These are phyloP conservation scores for Biston stratarius DNA, from an alignment of 2,888 invertebrate genomes.

Conservation along the genomic window DNA sequence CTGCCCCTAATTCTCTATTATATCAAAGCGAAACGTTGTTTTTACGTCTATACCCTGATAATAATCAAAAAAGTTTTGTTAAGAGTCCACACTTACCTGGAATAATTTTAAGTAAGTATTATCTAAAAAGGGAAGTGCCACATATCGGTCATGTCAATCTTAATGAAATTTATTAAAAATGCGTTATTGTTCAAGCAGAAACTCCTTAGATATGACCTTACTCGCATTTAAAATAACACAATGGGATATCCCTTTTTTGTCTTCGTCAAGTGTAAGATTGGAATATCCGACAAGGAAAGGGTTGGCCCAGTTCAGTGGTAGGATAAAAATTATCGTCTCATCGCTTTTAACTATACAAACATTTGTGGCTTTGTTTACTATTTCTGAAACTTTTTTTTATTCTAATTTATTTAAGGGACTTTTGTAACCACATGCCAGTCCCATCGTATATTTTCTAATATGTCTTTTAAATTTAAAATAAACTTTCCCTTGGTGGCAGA, in stretches of 20 bases:
- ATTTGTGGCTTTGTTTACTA: constrained; percentile 61
- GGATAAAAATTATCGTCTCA: constrained; percentile 73
- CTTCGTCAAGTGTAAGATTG: constrained; percentile 71
- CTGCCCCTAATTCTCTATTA: no score
- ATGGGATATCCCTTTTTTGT: constrained; percentile 78
- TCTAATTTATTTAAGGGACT: constrained; percentile 59
- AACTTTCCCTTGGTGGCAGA: no score
- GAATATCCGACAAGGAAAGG: constrained; percentile 77
- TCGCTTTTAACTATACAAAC: constrained; percentile 69
- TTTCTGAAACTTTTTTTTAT: constrained; percentile 49
- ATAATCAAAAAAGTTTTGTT: no score
- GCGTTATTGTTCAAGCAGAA: constrained; percentile 81
- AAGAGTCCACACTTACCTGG: constrained; percentile 14
- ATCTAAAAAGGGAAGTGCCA: constrained; percentile 56
- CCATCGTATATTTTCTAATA: no score
- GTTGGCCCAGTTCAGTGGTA: constrained; percentile 68
- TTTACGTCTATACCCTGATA: no score
- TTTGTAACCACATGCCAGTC: constrained; percentile 26
- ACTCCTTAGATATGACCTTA: constrained; percentile 70
- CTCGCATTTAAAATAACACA: constrained; percentile 70
- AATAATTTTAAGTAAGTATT: constrained; percentile 11
- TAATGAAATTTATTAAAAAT: constrained; percentile 83
- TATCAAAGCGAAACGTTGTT: no score
- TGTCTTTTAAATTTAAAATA: no score
- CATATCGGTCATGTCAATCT: constrained; percentile 82